These are phyloP conservation scores for Henricia sp. DNA, from an alignment of 53 echinoderm and acorn worm genomes.

Conservation along the genomic window DNA sequence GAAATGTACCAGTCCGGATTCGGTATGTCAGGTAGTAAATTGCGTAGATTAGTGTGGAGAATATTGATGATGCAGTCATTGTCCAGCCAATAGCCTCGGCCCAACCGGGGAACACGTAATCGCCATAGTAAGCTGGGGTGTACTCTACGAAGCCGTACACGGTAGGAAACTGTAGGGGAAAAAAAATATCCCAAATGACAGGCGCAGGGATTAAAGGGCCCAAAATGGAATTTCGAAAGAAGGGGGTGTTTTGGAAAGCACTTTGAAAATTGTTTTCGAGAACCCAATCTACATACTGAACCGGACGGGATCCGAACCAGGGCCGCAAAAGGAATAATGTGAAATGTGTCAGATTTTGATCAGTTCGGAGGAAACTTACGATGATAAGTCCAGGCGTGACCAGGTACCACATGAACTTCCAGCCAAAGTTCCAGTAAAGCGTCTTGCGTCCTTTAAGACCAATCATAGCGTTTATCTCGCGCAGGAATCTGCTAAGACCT, in stretches of 20 bases:
- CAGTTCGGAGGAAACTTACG: too few relatives aligned
- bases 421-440: constrained; percentile 44
- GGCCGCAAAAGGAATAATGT: too few relatives aligned
- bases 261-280: too few relatives aligned
- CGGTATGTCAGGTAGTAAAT: constrained; percentile 43
- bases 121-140: constrained; percentile 71
- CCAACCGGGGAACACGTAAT: constrained; percentile 78
- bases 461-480: constrained; percentile 75
- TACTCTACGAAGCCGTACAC: constrained; percentile 84
- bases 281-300: too few relatives aligned
- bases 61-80: constrained; percentile 70
- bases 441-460: constrained; percentile 42
- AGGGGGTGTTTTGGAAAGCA: too few relatives aligned
- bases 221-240: too few relatives aligned
- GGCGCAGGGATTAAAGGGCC: too few relatives aligned
- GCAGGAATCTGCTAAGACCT: constrained; percentile 69
- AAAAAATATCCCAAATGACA: too few relatives aligned
- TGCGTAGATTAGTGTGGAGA: constrained; percentile 48
- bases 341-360: too few relatives aligned
- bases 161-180: constrained; percentile 69
- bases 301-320: too few relatives aligned
- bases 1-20: constrained; percentile 56
- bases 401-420: constrained; percentile 77
- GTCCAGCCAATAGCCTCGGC: constrained; percentile 84
- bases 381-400: constrained; percentile 65